Base-by-base conservation (phyloP, 2,888 invertebrate species). In the Drosophila histrio region DNA sequence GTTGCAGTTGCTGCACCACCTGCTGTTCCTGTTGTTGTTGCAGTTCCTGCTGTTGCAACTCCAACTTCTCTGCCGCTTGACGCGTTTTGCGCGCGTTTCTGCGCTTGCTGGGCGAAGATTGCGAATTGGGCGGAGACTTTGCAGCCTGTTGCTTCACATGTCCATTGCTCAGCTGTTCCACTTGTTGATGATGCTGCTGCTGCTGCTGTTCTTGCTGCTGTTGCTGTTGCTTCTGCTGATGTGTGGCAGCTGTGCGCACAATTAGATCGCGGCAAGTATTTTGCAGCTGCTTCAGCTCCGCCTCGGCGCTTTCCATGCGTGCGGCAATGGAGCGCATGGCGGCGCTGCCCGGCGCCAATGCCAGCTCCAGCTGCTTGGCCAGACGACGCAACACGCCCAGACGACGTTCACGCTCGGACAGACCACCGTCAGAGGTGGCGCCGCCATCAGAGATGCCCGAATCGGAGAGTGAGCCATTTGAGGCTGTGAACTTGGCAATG, bases 381-480 rank as follows among this genome's bases (percentile, higher is more conserved):
- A 95, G 91, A 41, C 94, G 93, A 44, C 95, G 93, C 41, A 95
- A 92, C 0, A 94, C 94, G 2, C 94, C 94, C 54, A 95, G 91
- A 17, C 95, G 93, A 39, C 94, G 93, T 89, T 95, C 95, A 26
- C 95, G 93, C 89, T 95, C 95, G 2, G 92, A 92, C 3, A 92
- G 66, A 57, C 95, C 95, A 71, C 95, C 95, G 83, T 95, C 94
- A 8, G 94, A 95, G 59, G 95, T 95, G 83, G 95, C 94, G 79
- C 95, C 95, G 77, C 95, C 95, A 89, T 95, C 95, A 8, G 95
- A 95, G 74, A 95, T 95, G 47, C 95, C 95, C 68, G 95, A 95
- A 91, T 95, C 95, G 1, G 95, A 95, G 54, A 95, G 92, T 1
- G 95, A 95, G 28, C 94, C 94, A 80, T 91, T 92, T 6, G 92